Evolutionary conservation across 2,888 invertebrate genomes (phyloP).

Genomic region (Osmoderma eremita): DNA sequence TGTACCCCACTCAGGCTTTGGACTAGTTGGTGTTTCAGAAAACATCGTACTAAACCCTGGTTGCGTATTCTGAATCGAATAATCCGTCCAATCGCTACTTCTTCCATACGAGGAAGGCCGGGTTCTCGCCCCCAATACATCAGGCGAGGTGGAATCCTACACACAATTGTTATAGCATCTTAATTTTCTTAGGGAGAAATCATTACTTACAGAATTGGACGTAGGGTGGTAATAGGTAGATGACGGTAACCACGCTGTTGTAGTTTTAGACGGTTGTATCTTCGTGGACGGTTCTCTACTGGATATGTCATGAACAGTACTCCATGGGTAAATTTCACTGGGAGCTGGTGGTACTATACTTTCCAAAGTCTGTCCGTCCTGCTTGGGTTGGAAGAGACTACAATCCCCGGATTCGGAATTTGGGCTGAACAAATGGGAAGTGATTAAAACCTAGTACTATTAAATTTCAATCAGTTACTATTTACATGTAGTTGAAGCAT

Average conservation of each 20-base stretch:
- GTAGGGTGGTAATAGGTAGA: slow-evolving; percentile 41
- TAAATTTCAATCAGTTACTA: slow-evolving; percentile 33
- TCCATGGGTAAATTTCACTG: slow-evolving; percentile 61
- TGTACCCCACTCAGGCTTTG: slow-evolving; percentile 57
- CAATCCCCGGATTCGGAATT: slow-evolving; percentile 65
- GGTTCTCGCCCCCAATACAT: slow-evolving; percentile 57
- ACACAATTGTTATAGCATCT: slow-evolving; percentile 22
- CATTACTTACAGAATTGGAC: slow-evolving; percentile 28
- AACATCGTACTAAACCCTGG: slow-evolving; percentile 50
- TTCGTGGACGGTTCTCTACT: slow-evolving; percentile 51
- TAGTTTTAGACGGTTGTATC: slow-evolving; percentile 51
- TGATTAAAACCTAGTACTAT: too few relatives aligned
- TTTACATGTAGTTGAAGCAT: slow-evolving; percentile 70
- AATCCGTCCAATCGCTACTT: slow-evolving; percentile 64
- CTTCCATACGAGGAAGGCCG: slow-evolving; percentile 66
- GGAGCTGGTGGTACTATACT: slow-evolving; percentile 56
- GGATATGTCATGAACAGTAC: slow-evolving; percentile 53
- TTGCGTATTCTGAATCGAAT: slow-evolving; percentile 46
- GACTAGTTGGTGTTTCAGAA: slow-evolving; percentile 52
- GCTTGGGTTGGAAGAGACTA: slow-evolving; percentile 1
- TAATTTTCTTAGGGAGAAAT: background rate
- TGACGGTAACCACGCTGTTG: slow-evolving; percentile 53
- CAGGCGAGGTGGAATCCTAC: slow-evolving; percentile 47
- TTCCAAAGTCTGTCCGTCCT: slow-evolving; percentile 47
- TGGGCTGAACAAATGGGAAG: slow-evolving; percentile 58